Conservation (phyloP, 2,113 vertebrate species). For the Aegithalos caudatus region DNA sequence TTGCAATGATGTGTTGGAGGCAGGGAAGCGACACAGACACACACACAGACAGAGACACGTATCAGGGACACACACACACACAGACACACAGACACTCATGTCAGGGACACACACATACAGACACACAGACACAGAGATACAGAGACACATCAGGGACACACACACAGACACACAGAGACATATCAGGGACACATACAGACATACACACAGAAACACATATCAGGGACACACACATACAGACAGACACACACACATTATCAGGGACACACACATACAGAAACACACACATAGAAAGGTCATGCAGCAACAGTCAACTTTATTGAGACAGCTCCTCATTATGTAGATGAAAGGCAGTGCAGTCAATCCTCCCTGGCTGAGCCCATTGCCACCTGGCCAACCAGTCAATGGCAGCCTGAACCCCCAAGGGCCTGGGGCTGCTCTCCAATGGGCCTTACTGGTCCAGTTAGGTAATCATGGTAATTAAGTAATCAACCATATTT, state of each 20-base stretch:
- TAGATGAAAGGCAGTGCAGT: not conserved
- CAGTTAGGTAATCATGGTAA: not conserved
- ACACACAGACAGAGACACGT: too few species aligned
- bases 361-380: not conserved
- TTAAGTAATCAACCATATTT: not conserved
- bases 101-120: too few species aligned
- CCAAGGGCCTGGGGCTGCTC: not conserved
- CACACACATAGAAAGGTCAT: not conserved
- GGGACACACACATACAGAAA: too few species aligned
- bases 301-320: not conserved
- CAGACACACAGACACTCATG: too few species aligned
- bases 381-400: not conserved
- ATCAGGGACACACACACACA: too few species aligned
- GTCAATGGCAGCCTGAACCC: not conserved
- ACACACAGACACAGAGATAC: too few species aligned
- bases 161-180: too few species aligned
- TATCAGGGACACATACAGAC: too few species aligned
- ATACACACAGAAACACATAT: too few species aligned
- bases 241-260: not conserved
- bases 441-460: not conserved
- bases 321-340: not conserved
- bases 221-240: not conserved
- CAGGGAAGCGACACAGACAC: not conserved
- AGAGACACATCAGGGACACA: too few species aligned
- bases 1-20: not conserved